A percentile compares a stretch with the other conserved stretches of the same genome.
Conservation (phyloP, 2,797 vertebrate species). For the Orestias chungarensis region DNA sequence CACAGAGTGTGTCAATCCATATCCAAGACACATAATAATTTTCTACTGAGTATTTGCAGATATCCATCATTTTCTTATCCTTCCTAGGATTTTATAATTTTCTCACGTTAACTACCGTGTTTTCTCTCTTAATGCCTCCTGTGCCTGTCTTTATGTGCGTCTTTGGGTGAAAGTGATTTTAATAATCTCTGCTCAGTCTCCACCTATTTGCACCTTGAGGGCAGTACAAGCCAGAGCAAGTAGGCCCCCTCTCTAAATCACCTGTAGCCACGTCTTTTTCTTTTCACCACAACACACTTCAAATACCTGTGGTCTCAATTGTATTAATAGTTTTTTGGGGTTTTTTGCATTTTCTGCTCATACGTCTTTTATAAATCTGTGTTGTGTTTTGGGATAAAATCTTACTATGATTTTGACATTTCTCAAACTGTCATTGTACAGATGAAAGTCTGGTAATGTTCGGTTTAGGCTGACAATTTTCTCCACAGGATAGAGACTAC, state of each 20-base stretch:
- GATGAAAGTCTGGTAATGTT: not conserved
- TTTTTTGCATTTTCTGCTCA: not conserved
- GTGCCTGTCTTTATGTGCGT: slow-evolving; percentile 6
- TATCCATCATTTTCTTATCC: not conserved
- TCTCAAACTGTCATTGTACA: not conserved
- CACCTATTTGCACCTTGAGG: slow-evolving; percentile 33
- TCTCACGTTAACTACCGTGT: not conserved
- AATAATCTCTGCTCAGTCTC: not conserved
- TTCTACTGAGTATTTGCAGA: too few relatives aligned
- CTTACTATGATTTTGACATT: not conserved
- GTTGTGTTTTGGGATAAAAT: not conserved
- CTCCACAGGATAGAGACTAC: slow-evolving; percentile 1
- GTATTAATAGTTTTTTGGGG: not conserved
- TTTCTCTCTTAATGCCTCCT: not conserved
- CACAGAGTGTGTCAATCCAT: too few relatives aligned
- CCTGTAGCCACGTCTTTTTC: slow-evolving; percentile 46
- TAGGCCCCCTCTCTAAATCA: slow-evolving; percentile 24
- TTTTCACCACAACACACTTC: slow-evolving; percentile 21
- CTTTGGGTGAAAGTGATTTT: slow-evolving; percentile 39
- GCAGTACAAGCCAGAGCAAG: slow-evolving; percentile 63
- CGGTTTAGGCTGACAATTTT: not conserved
- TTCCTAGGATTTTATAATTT: not conserved
- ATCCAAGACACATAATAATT: too few relatives aligned
- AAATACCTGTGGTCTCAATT: not conserved
- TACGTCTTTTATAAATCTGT: not conserved